These are phyloP conservation scores for Argyra leucocephala DNA, from an alignment of 2,888 invertebrate species.

Conservation along the genomic window DNA sequence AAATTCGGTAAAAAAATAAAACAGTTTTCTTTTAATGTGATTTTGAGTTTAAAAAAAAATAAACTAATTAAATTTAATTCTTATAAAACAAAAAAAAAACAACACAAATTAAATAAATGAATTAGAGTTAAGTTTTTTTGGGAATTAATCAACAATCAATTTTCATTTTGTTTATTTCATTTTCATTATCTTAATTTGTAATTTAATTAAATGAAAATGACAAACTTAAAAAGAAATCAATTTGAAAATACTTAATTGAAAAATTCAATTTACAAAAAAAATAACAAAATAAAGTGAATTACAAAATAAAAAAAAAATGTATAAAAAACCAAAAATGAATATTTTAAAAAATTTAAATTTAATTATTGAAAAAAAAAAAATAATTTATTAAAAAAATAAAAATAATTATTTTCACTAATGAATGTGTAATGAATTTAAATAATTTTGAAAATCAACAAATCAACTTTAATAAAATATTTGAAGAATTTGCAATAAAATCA, in stretches of 20 bases:
- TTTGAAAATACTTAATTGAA: slow-evolving; percentile 6
- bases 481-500: neutral
- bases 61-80: neutral
- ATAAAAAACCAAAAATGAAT: neutral
- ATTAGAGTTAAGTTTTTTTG: neutral
- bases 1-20: neutral
- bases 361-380: neutral
- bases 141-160: neutral
- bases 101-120: neutral
- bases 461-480: too few species aligned
- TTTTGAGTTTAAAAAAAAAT: neutral
- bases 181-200: neutral
- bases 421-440: too few species aligned
- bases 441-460: too few species aligned
- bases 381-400: too few species aligned
- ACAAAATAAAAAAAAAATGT: neutral
- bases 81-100: neutral
- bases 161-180: neutral
- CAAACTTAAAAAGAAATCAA: neutral
- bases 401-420: too few species aligned
- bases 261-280: neutral
- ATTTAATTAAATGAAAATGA: neutral
- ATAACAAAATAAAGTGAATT: neutral
- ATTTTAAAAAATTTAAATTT: neutral
- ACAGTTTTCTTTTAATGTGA: neutral